Conservation (phyloP, 1,140 invertebrate genomes). For the Atta texana region DNA sequence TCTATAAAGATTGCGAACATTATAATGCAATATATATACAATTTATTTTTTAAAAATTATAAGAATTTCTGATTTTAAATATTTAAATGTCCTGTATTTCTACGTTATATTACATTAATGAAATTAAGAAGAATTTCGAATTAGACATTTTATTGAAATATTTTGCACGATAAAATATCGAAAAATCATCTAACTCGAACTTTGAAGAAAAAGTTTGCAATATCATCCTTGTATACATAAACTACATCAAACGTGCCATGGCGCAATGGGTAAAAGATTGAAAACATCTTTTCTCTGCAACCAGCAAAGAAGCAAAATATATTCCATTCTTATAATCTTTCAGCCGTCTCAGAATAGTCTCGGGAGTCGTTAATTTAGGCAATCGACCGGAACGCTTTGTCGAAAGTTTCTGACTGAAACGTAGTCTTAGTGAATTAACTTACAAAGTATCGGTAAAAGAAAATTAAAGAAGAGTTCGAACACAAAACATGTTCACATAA, state of each 20-base stretch:
- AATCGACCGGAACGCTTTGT: slow-evolving; percentile 37
- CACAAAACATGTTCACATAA: not conserved
- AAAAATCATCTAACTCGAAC: not conserved
- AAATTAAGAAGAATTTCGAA: not conserved
- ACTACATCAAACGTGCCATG: not conserved
- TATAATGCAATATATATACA: not conserved
- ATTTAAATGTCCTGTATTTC: not conserved
- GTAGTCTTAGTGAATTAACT: slow-evolving; percentile 2
- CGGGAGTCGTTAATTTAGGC: slow-evolving; percentile 18
- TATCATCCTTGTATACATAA: not conserved
- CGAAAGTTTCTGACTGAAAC: slow-evolving; percentile 33
- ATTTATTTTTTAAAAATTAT: not conserved
- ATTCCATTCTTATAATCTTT: slow-evolving; percentile 33
- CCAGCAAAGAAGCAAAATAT: slow-evolving; percentile 19
- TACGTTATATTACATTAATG: not conserved
- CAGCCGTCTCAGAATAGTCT: not conserved
- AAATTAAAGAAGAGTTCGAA: not conserved
- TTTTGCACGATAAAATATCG: slow-evolving; percentile 21
- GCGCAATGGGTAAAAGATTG: not conserved
- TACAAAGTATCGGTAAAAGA: slow-evolving; percentile 23
- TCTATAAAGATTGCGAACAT: not conserved
- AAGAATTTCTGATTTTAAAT: not conserved
- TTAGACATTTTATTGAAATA: not conserved
- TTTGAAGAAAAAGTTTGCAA: not conserved
- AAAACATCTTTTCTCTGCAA: not conserved